A percentile compares a stretch with the other conserved stretches of the same genome.
These are phyloP conservation scores for Tricholaema leucomelas DNA, from an alignment of 2,113 vertebrate genomes.

Conservation along the genomic window DNA sequence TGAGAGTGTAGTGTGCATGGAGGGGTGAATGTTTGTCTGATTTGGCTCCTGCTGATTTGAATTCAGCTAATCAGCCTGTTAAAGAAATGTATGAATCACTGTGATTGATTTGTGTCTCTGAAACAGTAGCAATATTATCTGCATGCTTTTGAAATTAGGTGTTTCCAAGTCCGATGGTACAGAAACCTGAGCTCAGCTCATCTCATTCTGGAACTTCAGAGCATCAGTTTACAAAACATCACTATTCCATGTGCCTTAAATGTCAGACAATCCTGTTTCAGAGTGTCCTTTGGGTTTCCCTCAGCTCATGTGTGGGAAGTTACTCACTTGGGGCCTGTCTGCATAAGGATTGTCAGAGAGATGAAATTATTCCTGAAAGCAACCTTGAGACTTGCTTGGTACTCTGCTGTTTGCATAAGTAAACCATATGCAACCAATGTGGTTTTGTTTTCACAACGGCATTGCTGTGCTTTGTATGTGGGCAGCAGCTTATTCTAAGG, in stretches of 20 bases:
- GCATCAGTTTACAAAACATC: background rate
- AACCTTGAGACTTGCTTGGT: background rate
- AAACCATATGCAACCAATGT: accelerated
- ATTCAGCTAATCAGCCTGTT: background rate
- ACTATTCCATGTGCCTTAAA: background rate
- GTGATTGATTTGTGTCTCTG: background rate
- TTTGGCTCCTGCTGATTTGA: background rate
- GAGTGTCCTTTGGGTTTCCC: background rate
- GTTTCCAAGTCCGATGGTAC: background rate
- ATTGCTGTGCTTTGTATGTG: background rate
- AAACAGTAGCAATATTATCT: background rate
- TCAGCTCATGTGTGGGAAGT: accelerated
- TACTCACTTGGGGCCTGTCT: background rate
- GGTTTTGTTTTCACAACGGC: background rate
- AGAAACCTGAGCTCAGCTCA: background rate
- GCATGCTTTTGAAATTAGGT: background rate
- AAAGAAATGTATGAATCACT: background rate
- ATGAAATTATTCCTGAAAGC: background rate
- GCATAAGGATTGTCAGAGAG: background rate
- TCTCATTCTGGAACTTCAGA: background rate
- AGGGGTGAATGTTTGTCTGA: background rate
- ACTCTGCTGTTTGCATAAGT: background rate
- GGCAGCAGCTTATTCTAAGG: background rate
- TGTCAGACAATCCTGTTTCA: background rate
- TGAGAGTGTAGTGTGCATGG: background rate